Evolutionary conservation across 2,888 invertebrate species (phyloP).

Genomic region (Ennomos fuscantarius): DNA sequence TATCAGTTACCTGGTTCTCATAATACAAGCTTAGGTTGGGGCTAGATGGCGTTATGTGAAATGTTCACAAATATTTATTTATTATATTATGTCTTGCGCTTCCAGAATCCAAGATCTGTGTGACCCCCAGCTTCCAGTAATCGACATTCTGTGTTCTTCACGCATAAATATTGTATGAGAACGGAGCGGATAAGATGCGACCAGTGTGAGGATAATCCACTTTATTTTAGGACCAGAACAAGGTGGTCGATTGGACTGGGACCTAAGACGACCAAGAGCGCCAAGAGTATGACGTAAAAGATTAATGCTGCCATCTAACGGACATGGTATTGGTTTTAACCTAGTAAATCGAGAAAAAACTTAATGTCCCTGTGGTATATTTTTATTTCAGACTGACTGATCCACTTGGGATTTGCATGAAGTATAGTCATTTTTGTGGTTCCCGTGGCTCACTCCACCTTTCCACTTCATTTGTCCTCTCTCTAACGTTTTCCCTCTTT

Average conservation of each 20-base stretch:
- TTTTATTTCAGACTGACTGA: no score
- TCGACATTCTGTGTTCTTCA: slow-evolving; percentile 73
- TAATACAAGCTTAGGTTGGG: no score
- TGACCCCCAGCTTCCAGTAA: slow-evolving; percentile 50
- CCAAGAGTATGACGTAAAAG: neutral
- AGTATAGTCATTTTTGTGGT: no score
- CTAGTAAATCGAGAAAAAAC: no score
- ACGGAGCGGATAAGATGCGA: slow-evolving; percentile 61
- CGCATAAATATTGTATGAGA: slow-evolving; percentile 76
- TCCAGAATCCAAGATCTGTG: slow-evolving; percentile 7
- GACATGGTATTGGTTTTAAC: neutral
- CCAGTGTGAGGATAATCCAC: slow-evolving; percentile 58
- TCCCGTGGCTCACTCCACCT: no score
- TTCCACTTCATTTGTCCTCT: no score
- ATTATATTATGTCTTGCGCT: slow-evolving; percentile 1
- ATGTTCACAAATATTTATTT: no score
- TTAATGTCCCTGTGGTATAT: no score
- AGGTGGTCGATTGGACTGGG: slow-evolving; percentile 6
- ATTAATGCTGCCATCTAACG: neutral
- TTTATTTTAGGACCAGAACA: slow-evolving; percentile 53
- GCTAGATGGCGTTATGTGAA: no score
- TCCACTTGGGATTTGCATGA: no score
- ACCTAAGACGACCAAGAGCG: neutral
- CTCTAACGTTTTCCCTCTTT: no score
- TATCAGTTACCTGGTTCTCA: no score